These are phyloP conservation scores for Leptodactylus fuscus DNA, from an alignment of 2,113 vertebrate genomes.

Conservation along the genomic window DNA sequence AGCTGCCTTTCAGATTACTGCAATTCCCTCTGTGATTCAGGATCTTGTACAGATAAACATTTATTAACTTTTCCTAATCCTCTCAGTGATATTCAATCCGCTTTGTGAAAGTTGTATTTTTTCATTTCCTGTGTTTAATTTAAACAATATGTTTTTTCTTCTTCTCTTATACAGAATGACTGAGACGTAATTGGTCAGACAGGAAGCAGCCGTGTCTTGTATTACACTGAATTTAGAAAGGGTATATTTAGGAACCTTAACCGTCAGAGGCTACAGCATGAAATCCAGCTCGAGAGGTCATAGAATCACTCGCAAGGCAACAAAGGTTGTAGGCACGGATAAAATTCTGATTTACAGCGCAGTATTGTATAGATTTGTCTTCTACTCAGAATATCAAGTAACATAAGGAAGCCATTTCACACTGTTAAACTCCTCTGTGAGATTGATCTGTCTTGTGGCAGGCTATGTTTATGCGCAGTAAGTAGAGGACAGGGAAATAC, in stretches of 20 bases:
- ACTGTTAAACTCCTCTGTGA: not conserved
- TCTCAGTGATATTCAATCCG: not conserved
- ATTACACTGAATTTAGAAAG: constrained; percentile 50
- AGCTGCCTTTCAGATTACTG: not conserved
- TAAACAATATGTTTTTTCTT: not conserved
- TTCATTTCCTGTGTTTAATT: constrained; percentile 10
- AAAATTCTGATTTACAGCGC: not conserved
- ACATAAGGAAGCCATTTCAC: not conserved
- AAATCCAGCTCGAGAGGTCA: constrained; percentile 41
- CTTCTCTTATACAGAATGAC: not conserved
- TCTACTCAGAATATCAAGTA: not conserved
- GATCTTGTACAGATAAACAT: not conserved
- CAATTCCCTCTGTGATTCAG: not conserved
- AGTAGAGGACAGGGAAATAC: not conserved
- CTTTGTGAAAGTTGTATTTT: not conserved
- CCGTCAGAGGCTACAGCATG: not conserved
- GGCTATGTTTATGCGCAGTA: not conserved
- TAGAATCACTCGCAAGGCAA: not conserved
- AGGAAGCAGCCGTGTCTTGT: constrained; percentile 25
- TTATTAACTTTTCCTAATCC: not conserved
- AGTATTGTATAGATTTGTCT: not conserved
- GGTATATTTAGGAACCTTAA: constrained; percentile 34
- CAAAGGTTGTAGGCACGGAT: not conserved
- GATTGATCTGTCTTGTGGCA: not conserved
- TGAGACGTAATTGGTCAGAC: not conserved